These are phyloP conservation scores for Muscicapa striata DNA, from an alignment of 2,797 vertebrate genomes.

Conservation along the genomic window DNA sequence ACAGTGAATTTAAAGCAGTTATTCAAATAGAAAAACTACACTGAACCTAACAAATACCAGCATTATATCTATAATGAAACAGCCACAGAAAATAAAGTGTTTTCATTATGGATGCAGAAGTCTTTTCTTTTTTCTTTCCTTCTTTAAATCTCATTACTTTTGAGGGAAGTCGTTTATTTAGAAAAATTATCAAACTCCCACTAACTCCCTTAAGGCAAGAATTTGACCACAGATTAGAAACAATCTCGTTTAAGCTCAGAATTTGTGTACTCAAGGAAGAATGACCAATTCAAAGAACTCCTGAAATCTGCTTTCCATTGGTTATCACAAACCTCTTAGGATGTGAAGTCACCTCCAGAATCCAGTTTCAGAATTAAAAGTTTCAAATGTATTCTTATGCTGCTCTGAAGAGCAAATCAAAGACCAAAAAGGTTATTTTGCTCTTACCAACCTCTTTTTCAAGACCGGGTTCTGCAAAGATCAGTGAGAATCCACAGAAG, in stretches of 20 bases:
- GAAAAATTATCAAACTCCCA: neutral
- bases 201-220: neutral
- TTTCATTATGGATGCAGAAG: neutral
- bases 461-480: constrained; percentile 89
- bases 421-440: neutral
- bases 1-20: neutral
- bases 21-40: neutral
- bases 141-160: neutral
- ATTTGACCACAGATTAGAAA: neutral
- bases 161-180: neutral
- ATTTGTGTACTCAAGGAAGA: neutral
- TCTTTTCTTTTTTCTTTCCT: no score
- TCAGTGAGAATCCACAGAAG: constrained; percentile 83
- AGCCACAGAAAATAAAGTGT: neutral
- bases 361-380: neutral
- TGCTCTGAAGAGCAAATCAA: neutral
- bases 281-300: accelerated
- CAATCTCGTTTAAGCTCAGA: neutral
- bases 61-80: neutral
- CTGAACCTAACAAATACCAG: neutral
- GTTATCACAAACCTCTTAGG: neutral
- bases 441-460: constrained; percentile 88
- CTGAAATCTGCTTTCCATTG: neutral
- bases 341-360: neutral
- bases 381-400: neutral